Evolutionary conservation across 2,113 vertebrate species (phyloP), one percentile per base, ranked within the genome.

Genomic region (Crypturellus undulatus): DNA sequence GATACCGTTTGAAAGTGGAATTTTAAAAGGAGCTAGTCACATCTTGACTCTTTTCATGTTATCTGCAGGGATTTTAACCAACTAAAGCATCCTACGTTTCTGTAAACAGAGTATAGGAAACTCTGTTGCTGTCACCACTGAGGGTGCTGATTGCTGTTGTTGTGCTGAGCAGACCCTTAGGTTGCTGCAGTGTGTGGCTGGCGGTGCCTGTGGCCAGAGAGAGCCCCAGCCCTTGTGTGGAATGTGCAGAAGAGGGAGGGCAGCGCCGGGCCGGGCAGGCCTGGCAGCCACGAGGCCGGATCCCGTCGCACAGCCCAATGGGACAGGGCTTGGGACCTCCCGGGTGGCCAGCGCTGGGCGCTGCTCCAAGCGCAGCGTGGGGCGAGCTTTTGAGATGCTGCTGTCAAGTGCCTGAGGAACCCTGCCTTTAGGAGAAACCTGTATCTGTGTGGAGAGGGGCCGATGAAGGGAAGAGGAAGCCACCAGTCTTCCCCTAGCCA

Each of bases 41-140:
- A 65, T 83, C 63, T 76, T 84, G 64, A 26, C 38, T 25, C 21
- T 2, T 25, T 62, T 90, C 32, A 6, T 26, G 38, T 62, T 71
- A 89, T 45, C 26, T 69, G 65, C 52, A 62, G 84, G 79, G 56
- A 85, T 78, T 86, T 88, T 71, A 84, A 76, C 36, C 69, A 78
- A 77, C 5, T 70, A 83, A 85, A 65, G 49, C 67, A 64, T 54
- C 47, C 38, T 79, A 6, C 32, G 32, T 79, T 91, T 42, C 40
- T 42, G 10, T 42, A 42, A 42, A 42, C 40, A 56, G n/a, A 28
- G n/a, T 84, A 36, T 56, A 51, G 8, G 28, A 90, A 86, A 62
- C 65, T 49, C 70, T 82, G 40, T 38, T 75, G 75, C 56, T 65
- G 75, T 58, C 72, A 69, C 65, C 19, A 10, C 5, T 75, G 40